Evolutionary conservation across 2,113 vertebrate genomes (phyloP), one percentile per base, ranked within the genome.

Genomic region (Paralichthys olivaceus): DNA sequence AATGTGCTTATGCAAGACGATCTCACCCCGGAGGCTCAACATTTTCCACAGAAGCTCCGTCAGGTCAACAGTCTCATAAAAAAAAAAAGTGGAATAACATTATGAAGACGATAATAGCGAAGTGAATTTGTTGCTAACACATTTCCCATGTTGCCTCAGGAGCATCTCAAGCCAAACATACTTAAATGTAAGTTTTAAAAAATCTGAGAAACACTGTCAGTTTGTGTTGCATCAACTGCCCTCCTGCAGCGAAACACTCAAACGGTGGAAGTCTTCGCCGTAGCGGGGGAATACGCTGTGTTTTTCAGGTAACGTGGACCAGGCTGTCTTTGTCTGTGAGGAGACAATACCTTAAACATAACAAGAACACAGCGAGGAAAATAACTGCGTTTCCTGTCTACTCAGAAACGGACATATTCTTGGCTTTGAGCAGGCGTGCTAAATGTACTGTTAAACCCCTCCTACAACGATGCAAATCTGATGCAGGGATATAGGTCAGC

Each of bases 1-100:
- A 92, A 91, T 86, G 90, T 91, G 87, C 88, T 92, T 91, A 90
- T 93, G 87, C 87, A 90, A 92, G 89, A 80, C 77, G 28, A 92
- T 91, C 84, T 89, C 73, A 79, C 89, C 90, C 90, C 19, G 53
- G 78, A 90, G 89, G 88, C 80, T 87, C 89, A 79, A 79, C 75
- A 88, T 90, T 89, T 92, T 87, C 89, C 89, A 81, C 83, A 57
- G 69, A 57, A 71, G 61, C 85, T 81, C 84, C 77, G 86, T 90
- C 87, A 90, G 89, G 89, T 92, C 89, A 91, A 92, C 84, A 88
- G 67, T 79, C 85, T 80, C 85, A 77, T 90, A 84, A 86, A 86
- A 86, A 83, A 57, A 43, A 62, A 86, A 91, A 84, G 75, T 84
- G 81, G 80, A 90, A 92, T 89, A 91, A 89, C 81, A 92, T 92